These are phyloP conservation scores for Brachyrhaphis roseni DNA, from an alignment of 2,797 vertebrate species.

Conservation along the genomic window DNA sequence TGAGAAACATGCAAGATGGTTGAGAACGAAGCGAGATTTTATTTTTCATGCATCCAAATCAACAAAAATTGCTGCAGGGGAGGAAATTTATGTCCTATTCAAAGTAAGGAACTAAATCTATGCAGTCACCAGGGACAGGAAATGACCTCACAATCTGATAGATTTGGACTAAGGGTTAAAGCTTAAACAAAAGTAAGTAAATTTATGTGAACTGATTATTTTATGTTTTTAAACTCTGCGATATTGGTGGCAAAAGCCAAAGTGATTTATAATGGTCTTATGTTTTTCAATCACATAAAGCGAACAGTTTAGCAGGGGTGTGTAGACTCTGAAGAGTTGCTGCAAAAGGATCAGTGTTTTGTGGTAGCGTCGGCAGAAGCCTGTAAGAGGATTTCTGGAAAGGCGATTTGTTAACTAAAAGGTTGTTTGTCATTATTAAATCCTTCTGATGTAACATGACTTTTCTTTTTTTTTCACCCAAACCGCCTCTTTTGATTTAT, in stretches of 20 bases:
- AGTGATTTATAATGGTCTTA: background rate
- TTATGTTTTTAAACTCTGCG: background rate
- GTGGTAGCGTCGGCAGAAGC: constrained; percentile 25
- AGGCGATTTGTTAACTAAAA: constrained; percentile 68
- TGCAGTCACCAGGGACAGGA: background rate
- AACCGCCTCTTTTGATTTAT: constrained; percentile 39
- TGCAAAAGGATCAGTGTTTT: background rate
- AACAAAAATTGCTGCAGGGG: background rate
- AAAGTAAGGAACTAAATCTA: background rate
- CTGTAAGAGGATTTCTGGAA: constrained; percentile 67
- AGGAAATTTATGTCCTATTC: background rate
- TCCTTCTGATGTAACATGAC: constrained; percentile 68
- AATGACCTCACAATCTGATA: background rate
- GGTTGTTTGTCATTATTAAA: constrained; percentile 64
- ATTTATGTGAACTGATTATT: background rate
- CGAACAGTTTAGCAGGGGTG: background rate
- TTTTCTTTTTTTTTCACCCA: constrained; percentile 45
- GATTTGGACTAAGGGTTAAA: background rate
- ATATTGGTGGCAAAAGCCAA: background rate
- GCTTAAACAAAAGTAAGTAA: background rate
- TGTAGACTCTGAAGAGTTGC: background rate
- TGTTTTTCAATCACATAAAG: background rate
- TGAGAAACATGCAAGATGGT: background rate
- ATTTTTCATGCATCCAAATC: background rate
- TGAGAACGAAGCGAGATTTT: background rate